These are phyloP conservation scores for Tigriopus californicus DNA, from an alignment of 2,888 invertebrate genomes.

Conservation along the genomic window DNA sequence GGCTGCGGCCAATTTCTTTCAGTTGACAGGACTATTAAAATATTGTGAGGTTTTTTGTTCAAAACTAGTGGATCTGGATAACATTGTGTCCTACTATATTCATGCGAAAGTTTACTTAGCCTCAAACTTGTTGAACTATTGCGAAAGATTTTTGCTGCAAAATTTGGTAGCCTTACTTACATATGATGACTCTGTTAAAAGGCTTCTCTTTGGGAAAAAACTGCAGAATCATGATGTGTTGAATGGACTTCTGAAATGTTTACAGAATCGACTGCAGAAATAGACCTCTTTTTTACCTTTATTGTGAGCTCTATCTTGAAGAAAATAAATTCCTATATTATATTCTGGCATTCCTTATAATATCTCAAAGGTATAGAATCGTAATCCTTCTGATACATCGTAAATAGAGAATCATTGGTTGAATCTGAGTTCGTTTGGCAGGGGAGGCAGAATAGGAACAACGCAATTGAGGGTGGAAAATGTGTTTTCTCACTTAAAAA, in stretches of 20 bases:
- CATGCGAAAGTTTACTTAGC: conserved; percentile 85
- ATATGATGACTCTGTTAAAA: conserved; percentile 72
- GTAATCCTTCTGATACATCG: no score
- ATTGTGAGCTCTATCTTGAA: no score
- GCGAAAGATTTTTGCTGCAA: conserved; percentile 71
- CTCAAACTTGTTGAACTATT: conserved; percentile 63
- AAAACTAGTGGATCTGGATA: conserved; percentile 61
- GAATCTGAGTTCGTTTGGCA: no score
- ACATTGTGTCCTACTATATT: conserved; percentile 77
- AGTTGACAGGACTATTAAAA: conserved; percentile 58
- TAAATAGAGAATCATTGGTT: no score
- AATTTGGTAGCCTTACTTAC: conserved; percentile 85
- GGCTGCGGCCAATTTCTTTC: conserved; percentile 81
- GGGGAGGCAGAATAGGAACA: no score
- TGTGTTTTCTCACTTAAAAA: no score
- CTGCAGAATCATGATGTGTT: conserved; percentile 74
- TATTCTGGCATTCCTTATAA: no score
- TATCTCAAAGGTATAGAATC: no score
- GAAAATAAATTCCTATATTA: no score
- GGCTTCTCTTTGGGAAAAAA: conserved; percentile 68
- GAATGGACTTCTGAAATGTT: conserved; percentile 53
- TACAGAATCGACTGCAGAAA: conserved; percentile 37
- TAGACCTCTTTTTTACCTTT: no score
- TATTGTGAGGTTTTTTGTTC: conserved; percentile 73
- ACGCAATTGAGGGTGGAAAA: no score